Conservation (phyloP, 1,140 invertebrate genomes). For the Marisa cornuarietis region DNA sequence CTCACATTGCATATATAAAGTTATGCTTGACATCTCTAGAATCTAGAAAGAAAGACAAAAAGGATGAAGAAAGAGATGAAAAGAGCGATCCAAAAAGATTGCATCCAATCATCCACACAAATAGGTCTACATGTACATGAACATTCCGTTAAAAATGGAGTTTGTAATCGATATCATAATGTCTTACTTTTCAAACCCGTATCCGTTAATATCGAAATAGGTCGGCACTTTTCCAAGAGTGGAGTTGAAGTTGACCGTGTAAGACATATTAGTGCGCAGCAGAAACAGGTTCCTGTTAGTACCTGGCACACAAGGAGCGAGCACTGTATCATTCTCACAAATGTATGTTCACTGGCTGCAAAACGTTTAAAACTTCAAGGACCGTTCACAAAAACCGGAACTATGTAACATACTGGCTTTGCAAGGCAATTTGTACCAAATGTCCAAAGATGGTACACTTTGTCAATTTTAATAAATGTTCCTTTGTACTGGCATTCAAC, state of each 20-base stretch:
- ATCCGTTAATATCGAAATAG: not conserved
- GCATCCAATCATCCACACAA: not conserved
- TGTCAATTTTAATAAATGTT: too few relatives aligned
- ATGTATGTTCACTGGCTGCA: too few relatives aligned
- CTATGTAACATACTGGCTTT: too few relatives aligned
- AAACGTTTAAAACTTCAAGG: too few relatives aligned
- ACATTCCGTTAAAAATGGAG: not conserved
- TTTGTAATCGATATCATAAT: not conserved
- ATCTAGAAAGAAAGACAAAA: not conserved
- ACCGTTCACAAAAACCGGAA: too few relatives aligned
- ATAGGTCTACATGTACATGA: not conserved
- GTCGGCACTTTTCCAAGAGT: not conserved
- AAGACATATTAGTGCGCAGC: conserved; percentile 7
- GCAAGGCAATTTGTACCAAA: too few relatives aligned
- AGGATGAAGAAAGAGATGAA: not conserved
- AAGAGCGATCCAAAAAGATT: not conserved
- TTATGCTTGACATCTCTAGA: too few relatives aligned
- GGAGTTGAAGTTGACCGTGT: conserved; percentile 7
- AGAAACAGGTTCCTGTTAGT: conserved; percentile 4
- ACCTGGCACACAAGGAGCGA: not conserved
- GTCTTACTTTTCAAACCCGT: conserved; percentile 2
- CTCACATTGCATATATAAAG: too few relatives aligned
- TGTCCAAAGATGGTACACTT: too few relatives aligned
- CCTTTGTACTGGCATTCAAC: too few relatives aligned
- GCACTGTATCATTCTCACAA: too few relatives aligned